These are phyloP conservation scores for Chrosomus eos DNA, from an alignment of 2,797 vertebrate species.

Conservation along the genomic window DNA sequence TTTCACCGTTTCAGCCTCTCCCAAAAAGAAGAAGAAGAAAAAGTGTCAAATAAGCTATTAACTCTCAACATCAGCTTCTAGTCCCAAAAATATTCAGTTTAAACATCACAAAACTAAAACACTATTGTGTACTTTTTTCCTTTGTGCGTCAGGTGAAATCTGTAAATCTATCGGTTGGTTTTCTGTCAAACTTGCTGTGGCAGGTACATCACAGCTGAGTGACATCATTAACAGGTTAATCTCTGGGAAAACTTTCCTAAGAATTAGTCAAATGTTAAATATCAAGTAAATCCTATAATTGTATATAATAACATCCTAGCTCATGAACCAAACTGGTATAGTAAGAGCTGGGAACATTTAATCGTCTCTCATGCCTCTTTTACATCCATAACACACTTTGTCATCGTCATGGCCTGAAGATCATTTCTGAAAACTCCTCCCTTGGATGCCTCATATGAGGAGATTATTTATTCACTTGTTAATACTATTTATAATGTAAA, in stretches of 20 bases:
- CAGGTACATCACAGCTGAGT: slow-evolving; percentile 12
- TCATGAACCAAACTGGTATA: background rate
- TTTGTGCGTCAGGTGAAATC: slow-evolving; percentile 29
- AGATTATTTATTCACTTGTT: slow-evolving; percentile 5
- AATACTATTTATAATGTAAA: background rate
- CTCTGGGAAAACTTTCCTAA: slow-evolving; percentile 9
- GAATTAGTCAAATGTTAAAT: background rate
- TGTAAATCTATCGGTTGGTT: slow-evolving; percentile 32
- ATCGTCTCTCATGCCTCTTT: background rate
- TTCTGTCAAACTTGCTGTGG: slow-evolving; percentile 30
- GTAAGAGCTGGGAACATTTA: background rate
- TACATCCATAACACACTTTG: background rate
- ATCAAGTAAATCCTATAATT: slow-evolving; percentile 14
- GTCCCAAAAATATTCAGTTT: slow-evolving; percentile 11
- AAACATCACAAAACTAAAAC: slow-evolving; percentile 28
- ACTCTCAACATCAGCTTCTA: background rate
- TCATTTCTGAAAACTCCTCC: background rate
- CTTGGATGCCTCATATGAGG: background rate
- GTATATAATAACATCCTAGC: slow-evolving; percentile 6
- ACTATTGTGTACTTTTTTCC: slow-evolving; percentile 27
- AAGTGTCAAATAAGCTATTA: background rate
- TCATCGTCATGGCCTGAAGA: background rate
- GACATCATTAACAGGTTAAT: slow-evolving; percentile 6
- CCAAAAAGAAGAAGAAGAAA: background rate
- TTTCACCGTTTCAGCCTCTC: background rate